Conservation (phyloP, 2,113 vertebrate genomes). For the Plecturocebus donacophilus region DNA sequence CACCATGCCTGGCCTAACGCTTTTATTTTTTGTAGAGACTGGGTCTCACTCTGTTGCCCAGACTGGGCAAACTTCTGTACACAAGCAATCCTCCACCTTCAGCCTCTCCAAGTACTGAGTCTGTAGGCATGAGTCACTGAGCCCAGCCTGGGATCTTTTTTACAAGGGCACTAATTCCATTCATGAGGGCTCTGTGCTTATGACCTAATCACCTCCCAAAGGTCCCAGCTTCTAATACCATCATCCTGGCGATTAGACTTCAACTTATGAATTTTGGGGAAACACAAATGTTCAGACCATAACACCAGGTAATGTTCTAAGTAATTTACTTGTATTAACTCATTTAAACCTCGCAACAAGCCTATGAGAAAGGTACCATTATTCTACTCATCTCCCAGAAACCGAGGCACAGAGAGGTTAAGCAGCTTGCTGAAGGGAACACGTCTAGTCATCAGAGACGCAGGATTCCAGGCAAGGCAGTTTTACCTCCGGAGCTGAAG, state of each 20-base stretch:
- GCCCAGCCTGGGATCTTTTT: not conserved
- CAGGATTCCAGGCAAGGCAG: not conserved
- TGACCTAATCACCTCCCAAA: not conserved
- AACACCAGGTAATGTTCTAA: not conserved
- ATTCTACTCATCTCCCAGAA: not conserved
- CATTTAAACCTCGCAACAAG: not conserved
- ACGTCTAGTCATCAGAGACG: not conserved
- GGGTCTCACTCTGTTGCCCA: no score
- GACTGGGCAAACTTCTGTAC: no score
- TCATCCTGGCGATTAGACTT: not conserved
- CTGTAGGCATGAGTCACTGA: no score
- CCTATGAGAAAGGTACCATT: not conserved
- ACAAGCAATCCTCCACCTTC: no score
- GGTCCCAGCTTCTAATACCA: not conserved
- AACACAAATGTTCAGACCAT: not conserved
- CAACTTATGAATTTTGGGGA: not conserved
- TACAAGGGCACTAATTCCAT: not conserved
- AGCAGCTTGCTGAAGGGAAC: not conserved
- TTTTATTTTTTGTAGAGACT: no score
- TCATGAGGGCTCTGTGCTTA: no score
- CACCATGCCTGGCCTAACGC: no score
- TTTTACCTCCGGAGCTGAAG: not conserved
- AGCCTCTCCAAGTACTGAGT: no score
- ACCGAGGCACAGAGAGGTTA: not conserved
- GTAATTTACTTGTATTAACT: not conserved